Percentiles rank a stretch among this genome's conserved stretches.
phyloP scores from a whole-genome alignment of 2,888 invertebrate genomes.

The Atethmia centrago region DNA sequence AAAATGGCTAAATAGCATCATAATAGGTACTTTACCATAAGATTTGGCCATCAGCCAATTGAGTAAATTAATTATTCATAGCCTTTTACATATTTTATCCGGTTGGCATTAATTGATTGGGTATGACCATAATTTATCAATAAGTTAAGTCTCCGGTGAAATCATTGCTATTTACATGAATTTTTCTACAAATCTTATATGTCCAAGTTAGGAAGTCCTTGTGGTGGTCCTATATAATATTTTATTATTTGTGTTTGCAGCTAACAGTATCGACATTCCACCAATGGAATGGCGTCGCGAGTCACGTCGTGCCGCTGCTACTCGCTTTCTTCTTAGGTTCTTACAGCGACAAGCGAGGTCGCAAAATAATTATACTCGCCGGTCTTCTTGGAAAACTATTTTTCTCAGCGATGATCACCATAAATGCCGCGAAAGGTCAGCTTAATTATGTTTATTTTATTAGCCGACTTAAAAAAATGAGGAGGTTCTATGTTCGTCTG shows the following conservation, averaged over 20 bases:
- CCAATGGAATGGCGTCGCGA: conserved; percentile 94
- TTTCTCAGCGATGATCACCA: conserved; percentile 94
- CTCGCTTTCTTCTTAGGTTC: conserved; percentile 95
- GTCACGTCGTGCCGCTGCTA: conserved; percentile 93
- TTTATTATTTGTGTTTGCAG: conserved; percentile 79
- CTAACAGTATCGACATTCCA: conserved; percentile 93
- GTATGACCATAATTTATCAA: neutral
- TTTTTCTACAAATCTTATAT: neutral
- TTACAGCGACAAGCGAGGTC: conserved; percentile 95
- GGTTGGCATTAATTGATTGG: neutral
- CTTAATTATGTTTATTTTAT: neutral
- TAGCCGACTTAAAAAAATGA: too few species aligned
- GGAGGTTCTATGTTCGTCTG: too few species aligned
- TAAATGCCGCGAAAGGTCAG: conserved; percentile 92
- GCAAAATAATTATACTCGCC: conserved; percentile 93
- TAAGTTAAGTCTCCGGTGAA: neutral
- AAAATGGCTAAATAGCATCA: neutral
- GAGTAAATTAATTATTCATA: neutral
- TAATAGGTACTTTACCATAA: neutral
- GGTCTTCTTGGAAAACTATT: conserved; percentile 94
- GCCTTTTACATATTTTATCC: neutral
- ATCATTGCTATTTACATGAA: neutral
- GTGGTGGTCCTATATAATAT: neutral
- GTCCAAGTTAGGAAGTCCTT: neutral
- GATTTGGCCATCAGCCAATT: neutral